Evolutionary conservation across 2,113 vertebrate genomes (phyloP).

Genomic region (Vidua macroura): DNA sequence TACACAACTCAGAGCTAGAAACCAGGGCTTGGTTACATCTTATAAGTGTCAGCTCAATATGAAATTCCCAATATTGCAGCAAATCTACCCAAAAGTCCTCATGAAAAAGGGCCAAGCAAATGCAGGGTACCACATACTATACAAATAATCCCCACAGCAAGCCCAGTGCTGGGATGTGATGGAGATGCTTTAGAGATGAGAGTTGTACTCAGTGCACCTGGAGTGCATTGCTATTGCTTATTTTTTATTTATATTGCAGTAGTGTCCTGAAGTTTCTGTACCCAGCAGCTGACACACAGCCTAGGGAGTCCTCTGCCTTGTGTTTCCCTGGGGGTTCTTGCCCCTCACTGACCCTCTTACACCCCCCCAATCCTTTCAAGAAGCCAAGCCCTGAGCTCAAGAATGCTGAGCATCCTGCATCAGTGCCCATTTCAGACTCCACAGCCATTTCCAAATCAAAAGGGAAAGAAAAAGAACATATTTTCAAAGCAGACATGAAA

Average conservation of each 20-base stretch:
- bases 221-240: neutral
- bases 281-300: neutral
- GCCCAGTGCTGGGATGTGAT: neutral
- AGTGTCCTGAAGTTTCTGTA: neutral
- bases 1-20: neutral
- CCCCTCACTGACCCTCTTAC: neutral
- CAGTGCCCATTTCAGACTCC: neutral
- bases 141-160: neutral
- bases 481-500: neutral
- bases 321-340: neutral
- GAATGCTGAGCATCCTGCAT: neutral
- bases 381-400: neutral
- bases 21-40: neutral
- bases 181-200: neutral
- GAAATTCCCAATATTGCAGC: neutral
- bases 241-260: neutral
- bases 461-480: neutral
- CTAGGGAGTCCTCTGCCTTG: neutral
- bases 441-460: neutral
- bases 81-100: neutral
- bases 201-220: neutral
- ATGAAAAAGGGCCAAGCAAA: neutral
- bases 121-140: neutral
- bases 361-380: neutral
- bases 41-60: neutral